phyloP scores from a whole-genome alignment of 2,113 vertebrate species.

The Piaya cayana region DNA sequence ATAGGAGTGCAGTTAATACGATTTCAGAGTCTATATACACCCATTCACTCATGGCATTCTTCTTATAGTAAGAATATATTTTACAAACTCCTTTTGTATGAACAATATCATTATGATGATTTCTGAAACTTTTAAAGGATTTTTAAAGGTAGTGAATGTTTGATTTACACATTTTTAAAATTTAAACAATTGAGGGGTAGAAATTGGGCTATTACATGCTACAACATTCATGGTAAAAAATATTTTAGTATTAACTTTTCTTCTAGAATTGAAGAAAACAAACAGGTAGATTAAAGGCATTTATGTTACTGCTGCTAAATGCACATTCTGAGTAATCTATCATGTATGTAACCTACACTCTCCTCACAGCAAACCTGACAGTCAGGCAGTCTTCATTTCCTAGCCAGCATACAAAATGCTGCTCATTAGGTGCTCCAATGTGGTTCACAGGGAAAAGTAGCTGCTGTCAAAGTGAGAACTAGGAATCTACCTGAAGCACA shows the following conservation, averaged over 20 bases:
- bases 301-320: not conserved
- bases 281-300: not conserved
- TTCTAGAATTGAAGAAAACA: not conserved
- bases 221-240: too few species aligned
- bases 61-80: slow-evolving; percentile 5
- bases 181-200: rapidly evolving
- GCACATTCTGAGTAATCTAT: not conserved
- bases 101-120: not conserved
- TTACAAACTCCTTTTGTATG: not conserved
- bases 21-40: not conserved
- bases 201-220: too few species aligned
- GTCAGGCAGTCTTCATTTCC: not conserved
- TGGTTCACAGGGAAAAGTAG: not conserved
- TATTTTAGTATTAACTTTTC: not conserved
- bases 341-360: not conserved
- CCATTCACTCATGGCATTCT: not conserved
- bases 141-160: not conserved
- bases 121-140: not conserved
- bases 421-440: rapidly evolving
- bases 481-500: not conserved
- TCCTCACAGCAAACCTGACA: not conserved
- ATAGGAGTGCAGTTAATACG: not conserved
- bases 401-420: not conserved
- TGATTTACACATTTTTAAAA: not conserved
- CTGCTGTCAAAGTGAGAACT: not conserved